phyloP scores from a whole-genome alignment of 2,113 vertebrate species.

The Columbina picui region DNA sequence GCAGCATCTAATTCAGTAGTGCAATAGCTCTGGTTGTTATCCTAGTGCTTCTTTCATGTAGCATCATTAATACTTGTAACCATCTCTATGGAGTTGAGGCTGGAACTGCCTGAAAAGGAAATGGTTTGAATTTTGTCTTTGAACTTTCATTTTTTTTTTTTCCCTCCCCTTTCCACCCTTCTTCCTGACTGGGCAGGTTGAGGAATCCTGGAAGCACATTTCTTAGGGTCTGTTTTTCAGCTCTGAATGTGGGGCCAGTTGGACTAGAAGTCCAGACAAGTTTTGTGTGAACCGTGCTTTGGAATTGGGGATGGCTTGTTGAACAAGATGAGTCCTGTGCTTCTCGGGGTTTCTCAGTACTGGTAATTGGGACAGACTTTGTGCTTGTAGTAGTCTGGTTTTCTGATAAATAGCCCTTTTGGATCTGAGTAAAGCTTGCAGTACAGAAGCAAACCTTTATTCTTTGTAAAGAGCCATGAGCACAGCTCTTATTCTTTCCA shows the following conservation, averaged over 20 bases:
- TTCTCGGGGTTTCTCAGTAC: neutral
- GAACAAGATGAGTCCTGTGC: neutral
- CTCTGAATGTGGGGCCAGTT: neutral
- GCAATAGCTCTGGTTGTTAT: neutral
- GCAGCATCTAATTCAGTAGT: neutral
- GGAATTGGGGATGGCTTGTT: neutral
- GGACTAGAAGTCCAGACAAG: neutral
- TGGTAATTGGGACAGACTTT: neutral
- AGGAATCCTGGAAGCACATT: neutral
- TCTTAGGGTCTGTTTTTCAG: neutral
- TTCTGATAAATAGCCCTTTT: neutral
- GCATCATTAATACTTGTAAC: neutral
- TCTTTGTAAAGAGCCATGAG: neutral
- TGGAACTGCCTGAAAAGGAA: neutral
- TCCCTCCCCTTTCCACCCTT: fast-evolving
- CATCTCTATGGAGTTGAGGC: neutral
- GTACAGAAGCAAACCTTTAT: neutral
- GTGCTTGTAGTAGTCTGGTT: neutral
- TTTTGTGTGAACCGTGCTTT: neutral
- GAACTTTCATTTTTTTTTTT: neutral
- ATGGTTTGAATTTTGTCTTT: neutral
- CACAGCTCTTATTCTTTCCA: neutral
- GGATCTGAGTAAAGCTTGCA: neutral
- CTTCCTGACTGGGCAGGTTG: neutral
- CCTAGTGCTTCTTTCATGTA: neutral